Conservation (phyloP, 1,140 invertebrate species). For the Macrostomum lignano region DNA sequence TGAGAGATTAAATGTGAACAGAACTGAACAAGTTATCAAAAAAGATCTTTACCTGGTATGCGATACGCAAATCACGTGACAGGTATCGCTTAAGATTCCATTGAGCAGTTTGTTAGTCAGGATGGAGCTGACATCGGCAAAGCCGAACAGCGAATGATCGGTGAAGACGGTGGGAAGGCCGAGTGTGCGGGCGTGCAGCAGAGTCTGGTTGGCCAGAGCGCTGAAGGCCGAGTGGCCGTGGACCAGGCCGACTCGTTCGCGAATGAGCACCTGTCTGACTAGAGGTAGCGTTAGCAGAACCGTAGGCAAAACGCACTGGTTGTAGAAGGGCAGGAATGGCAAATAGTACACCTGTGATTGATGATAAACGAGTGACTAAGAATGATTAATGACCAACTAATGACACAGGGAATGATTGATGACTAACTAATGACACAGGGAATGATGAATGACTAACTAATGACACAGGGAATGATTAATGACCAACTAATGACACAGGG, state of each 20-base stretch:
- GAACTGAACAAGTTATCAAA: too few relatives aligned
- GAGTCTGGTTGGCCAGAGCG: slow-evolving; percentile 71
- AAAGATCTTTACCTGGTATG: too few relatives aligned
- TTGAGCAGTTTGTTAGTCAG: slow-evolving; percentile 72
- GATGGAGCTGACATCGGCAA: slow-evolving; percentile 84
- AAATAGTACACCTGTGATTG: slow-evolving; percentile 65
- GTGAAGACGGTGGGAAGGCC: slow-evolving; percentile 81
- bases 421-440: not conserved
- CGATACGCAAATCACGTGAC: slow-evolving; percentile 92
- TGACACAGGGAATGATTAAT: not conserved
- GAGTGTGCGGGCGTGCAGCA: slow-evolving; percentile 63
- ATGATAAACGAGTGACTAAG: too few relatives aligned
- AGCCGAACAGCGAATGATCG: slow-evolving; percentile 94
- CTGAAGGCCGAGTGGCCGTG: slow-evolving; percentile 97
- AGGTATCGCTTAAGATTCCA: slow-evolving; percentile 57
- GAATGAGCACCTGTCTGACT: slow-evolving; percentile 59
- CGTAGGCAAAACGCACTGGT: slow-evolving; percentile 71
- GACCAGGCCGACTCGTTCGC: slow-evolving; percentile 68
- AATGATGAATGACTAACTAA: not conserved
- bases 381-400: too few relatives aligned
- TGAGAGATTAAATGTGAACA: too few relatives aligned
- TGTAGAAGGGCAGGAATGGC: slow-evolving; percentile 71
- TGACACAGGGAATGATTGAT: too few relatives aligned
- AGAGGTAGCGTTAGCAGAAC: slow-evolving; percentile 63
- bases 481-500: too few relatives aligned